phyloP scores from a whole-genome alignment of 2,113 vertebrate genomes.

The Lethenteron reissneri region DNA sequence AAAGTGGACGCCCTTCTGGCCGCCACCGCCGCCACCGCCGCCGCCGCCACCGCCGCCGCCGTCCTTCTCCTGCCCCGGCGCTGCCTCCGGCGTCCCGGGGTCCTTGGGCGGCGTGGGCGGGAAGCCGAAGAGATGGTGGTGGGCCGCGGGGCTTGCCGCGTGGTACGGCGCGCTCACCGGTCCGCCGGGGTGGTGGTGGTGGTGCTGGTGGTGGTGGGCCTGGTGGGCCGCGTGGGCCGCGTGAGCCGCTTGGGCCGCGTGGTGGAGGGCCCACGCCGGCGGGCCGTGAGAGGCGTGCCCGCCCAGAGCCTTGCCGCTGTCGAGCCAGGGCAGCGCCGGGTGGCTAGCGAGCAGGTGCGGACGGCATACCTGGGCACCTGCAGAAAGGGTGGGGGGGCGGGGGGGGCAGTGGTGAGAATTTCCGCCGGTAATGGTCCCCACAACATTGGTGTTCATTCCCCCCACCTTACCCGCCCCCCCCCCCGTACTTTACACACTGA shows the following conservation, averaged over 20 bases:
- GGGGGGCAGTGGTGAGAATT: slow-evolving; percentile 9
- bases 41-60: slow-evolving; percentile 16
- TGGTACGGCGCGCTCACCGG: no score
- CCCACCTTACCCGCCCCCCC: no score
- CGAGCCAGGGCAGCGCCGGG: slow-evolving; percentile 56
- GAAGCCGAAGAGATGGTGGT: slow-evolving; percentile 52
- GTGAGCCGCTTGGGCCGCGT: slow-evolving; percentile 42
- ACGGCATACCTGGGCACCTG: slow-evolving; percentile 63
- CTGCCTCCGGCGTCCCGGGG: slow-evolving; percentile 57
- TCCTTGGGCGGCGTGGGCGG: slow-evolving; percentile 82
- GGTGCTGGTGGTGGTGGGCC: slow-evolving; percentile 21
- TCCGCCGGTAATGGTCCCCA: no score
- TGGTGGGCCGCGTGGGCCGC: neutral
- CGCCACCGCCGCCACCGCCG: neutral
- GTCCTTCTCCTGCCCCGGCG: slow-evolving; percentile 14
- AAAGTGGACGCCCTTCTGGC: neutral
- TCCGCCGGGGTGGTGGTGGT: slow-evolving; percentile 31
- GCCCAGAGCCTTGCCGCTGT: slow-evolving; percentile 61
- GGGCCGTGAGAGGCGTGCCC: slow-evolving; percentile 73
- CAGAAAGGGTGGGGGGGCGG: slow-evolving; percentile 62
- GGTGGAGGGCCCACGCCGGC: slow-evolving; percentile 67
- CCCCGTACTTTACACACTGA: no score
- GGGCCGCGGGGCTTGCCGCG: no score
- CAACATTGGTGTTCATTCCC: no score
- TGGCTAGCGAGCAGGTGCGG: slow-evolving; percentile 77